Base-by-base conservation (phyloP, 2,113 vertebrate genomes). In the Lethenteron camtschaticum region DNA sequence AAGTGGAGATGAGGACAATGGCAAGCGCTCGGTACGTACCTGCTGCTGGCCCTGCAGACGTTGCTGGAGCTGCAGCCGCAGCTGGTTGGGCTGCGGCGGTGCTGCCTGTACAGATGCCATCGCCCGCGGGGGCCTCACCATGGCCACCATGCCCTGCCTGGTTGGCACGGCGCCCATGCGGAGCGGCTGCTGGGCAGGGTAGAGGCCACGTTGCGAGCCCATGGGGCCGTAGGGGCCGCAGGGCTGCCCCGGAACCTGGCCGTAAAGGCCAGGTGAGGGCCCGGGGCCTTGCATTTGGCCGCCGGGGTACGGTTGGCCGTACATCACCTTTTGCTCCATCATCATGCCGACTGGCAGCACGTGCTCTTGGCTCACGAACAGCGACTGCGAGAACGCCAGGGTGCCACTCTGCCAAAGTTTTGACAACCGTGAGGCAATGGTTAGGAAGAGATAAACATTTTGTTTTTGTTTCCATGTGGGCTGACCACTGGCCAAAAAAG, bases 51-150 rank as follows among this genome's bases (percentile, higher is more conserved):
- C 86, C 75, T 94, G 89, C 18, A 95, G 76, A 9, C 90, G 80
- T 75, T 95, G 90, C 73, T 95, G 90, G 59, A 92, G 83, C 75
- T 95, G 90, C 69, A 90, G 83, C 14, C 89, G 82, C 57, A 95
- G 81, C 60, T 85, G 86, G 70, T 82, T 76, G 74, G 82, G 81
- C 3, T 82, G 76, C 3, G 83, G 83, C 1, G 84, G 85, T 7
- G 85, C 78, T 58, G 85, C 79, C 73, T 16, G 77, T 70, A 86
- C 72, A 0, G 79, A 76, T 8, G 82, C 85, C 73, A 89, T 77
- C 3, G 82, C 76, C 3, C 83, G 83, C 1, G 84, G 85, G 6
- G 85, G 78, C 57, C 86, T 79, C 73, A 18, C 77, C 70, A 86
- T 73, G 0, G 79, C 77, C 8, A 82, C 85, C 73, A 89, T 77